Evolutionary conservation across 2,888 invertebrate genomes (phyloP).

Genomic region (Philopedon plagiatum): DNA sequence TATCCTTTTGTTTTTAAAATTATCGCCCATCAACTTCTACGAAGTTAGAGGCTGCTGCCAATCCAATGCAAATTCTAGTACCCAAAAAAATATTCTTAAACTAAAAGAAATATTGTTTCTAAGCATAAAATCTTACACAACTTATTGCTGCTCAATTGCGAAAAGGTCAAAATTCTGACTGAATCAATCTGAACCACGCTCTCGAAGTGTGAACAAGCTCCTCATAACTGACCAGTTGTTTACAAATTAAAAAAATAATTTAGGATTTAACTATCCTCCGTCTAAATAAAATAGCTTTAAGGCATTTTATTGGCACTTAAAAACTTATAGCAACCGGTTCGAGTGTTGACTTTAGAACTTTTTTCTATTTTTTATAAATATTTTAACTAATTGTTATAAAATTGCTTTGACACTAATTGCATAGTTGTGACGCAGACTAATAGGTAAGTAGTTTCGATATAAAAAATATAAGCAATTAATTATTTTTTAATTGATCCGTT

Average conservation of each 20-base stretch:
- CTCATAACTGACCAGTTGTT: slow-evolving; percentile 2
- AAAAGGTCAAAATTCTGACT: slow-evolving; percentile 36
- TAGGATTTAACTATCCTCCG: not conserved
- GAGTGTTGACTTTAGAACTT: not conserved
- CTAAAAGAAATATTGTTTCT: not conserved
- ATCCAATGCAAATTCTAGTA: too few species aligned
- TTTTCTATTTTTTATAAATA: not conserved
- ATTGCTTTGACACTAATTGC: not conserved
- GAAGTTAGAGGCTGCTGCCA: too few species aligned
- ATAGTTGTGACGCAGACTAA: not conserved
- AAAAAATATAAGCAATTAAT: not conserved
- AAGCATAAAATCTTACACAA: not conserved
- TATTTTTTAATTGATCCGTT: not conserved
- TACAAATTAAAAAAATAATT: not conserved
- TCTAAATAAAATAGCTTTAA: slow-evolving; percentile 1
- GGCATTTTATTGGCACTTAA: not conserved
- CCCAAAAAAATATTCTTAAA: not conserved
- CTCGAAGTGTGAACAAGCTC: slow-evolving; percentile 19
- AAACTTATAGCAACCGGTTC: not conserved
- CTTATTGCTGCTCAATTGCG: slow-evolving; percentile 12
- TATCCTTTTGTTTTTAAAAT: too few species aligned
- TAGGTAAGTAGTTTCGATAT: not conserved
- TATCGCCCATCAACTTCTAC: too few species aligned
- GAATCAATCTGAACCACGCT: slow-evolving; percentile 31
- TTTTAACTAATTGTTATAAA: not conserved